Percentiles rank a stretch among this genome's conserved stretches.
Evolutionary conservation across 92 coral and sea anemone genomes (phyloP).

Genomic region (Porites cylindrica): DNA sequence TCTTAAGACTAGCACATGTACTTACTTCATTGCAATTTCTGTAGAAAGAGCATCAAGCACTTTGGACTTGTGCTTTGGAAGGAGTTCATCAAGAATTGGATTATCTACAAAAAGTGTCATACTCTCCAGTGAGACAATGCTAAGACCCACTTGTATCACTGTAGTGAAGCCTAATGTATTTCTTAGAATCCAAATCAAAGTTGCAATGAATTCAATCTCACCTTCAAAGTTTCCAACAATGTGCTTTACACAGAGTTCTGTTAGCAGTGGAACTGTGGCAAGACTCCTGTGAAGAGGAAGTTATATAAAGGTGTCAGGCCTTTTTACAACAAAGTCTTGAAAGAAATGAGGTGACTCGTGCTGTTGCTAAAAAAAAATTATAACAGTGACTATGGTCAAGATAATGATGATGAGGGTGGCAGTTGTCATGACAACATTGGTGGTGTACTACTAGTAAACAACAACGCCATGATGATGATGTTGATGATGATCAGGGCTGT

Average conservation of each 20-base stretch:
- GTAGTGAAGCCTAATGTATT: no score
- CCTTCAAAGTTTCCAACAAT: constrained; percentile 93
- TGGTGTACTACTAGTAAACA: no score
- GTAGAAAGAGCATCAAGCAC: constrained; percentile 94
- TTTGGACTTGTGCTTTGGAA: constrained; percentile 94
- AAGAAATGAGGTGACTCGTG: neutral
- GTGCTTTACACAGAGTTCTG: constrained; percentile 94
- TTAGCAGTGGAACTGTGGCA: constrained; percentile 97
- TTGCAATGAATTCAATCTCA: neutral
- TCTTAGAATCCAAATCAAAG: neutral
- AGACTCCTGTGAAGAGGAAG: constrained; percentile 76
- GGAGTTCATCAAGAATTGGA: constrained; percentile 91
- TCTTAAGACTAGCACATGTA: neutral
- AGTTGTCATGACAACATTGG: no score
- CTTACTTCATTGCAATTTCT: constrained; percentile 95
- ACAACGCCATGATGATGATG: no score
- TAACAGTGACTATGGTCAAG: neutral
- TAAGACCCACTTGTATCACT: no score
- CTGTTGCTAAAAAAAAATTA: neutral
- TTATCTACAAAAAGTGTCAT: constrained; percentile 57
- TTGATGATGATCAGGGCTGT: no score
- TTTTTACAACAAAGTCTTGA: no score
- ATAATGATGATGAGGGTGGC: neutral
- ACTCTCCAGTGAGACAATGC: no score
- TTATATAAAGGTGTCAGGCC: no score